These are phyloP conservation scores for Entelurus aequoreus DNA, from an alignment of 2,113 vertebrate genomes.

Conservation along the genomic window DNA sequence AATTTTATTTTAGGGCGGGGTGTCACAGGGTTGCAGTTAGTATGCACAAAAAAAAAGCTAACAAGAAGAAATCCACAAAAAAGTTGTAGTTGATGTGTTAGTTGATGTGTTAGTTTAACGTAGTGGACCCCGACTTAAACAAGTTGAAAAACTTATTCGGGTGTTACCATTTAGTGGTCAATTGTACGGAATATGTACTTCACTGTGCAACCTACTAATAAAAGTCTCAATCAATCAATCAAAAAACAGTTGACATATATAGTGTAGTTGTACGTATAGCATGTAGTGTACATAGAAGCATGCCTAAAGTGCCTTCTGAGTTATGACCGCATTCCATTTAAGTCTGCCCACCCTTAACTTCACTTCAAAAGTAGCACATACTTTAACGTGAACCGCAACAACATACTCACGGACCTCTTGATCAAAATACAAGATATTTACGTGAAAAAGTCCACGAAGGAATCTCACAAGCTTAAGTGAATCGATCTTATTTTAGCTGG, in stretches of 20 bases:
- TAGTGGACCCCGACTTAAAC: too few species aligned
- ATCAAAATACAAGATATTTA: neutral
- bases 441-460: neutral
- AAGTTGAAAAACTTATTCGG: too few species aligned
- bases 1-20: conserved; percentile 2
- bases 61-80: too few species aligned
- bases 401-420: neutral
- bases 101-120: too few species aligned
- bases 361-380: neutral
- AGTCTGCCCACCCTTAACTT: neutral
- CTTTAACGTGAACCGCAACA: neutral
- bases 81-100: too few species aligned
- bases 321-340: neutral
- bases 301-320: neutral
- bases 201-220: too few species aligned
- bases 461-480: neutral
- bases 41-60: neutral
- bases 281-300: neutral
- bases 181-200: too few species aligned
- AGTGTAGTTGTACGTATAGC: neutral
- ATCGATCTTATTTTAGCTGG: conserved; percentile 5
- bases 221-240: too few species aligned
- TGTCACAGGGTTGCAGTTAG: neutral
- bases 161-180: too few species aligned
- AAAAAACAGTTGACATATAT: too few species aligned